Percentiles rank a stretch among this genome's conserved stretches.
Evolutionary conservation across 2,888 invertebrate genomes (phyloP).

Genomic region (Nymphalis polychloros): DNA sequence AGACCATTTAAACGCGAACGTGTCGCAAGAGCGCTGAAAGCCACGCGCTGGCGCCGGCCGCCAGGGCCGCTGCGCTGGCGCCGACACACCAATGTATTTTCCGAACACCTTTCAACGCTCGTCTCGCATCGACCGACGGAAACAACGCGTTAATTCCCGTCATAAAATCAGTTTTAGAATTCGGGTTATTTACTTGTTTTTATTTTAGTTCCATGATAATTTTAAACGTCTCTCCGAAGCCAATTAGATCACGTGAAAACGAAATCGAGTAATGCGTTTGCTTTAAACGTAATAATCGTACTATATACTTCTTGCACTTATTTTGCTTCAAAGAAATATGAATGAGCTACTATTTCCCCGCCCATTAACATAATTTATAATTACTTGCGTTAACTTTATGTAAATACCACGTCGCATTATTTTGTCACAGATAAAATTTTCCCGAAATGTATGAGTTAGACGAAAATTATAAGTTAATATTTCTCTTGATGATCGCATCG

Average conservation of each 20-base stretch:
- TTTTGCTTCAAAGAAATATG: slow-evolving; percentile 20
- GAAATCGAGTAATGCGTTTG: slow-evolving; percentile 47
- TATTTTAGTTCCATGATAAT: slow-evolving; percentile 79
- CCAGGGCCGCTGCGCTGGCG: slow-evolving; percentile 49
- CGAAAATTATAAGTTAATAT: too few relatives aligned
- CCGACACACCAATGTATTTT: slow-evolving; percentile 69
- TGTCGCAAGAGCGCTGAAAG: slow-evolving; percentile 65
- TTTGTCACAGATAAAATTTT: too few relatives aligned
- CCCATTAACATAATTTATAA: not conserved
- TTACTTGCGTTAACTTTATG: not conserved
- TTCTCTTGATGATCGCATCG: too few relatives aligned
- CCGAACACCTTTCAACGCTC: slow-evolving; percentile 80
- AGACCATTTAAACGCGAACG: slow-evolving; percentile 46
- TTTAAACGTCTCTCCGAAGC: slow-evolving; percentile 75
- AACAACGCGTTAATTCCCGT: slow-evolving; percentile 82
- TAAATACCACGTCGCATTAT: too few relatives aligned
- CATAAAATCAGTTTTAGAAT: slow-evolving; percentile 82
- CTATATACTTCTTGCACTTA: slow-evolving; percentile 24
- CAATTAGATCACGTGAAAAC: slow-evolving; percentile 77
- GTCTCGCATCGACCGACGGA: slow-evolving; percentile 80
- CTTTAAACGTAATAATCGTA: slow-evolving; percentile 37
- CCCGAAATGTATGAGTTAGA: too few relatives aligned
- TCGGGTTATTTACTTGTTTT: slow-evolving; percentile 81
- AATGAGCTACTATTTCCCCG: slow-evolving; percentile 3
- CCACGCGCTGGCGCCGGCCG: slow-evolving; percentile 43